Evolutionary conservation across 2,888 invertebrate species (phyloP), one percentile per base, ranked within the genome.

Genomic region (Euzetes globulus): DNA sequence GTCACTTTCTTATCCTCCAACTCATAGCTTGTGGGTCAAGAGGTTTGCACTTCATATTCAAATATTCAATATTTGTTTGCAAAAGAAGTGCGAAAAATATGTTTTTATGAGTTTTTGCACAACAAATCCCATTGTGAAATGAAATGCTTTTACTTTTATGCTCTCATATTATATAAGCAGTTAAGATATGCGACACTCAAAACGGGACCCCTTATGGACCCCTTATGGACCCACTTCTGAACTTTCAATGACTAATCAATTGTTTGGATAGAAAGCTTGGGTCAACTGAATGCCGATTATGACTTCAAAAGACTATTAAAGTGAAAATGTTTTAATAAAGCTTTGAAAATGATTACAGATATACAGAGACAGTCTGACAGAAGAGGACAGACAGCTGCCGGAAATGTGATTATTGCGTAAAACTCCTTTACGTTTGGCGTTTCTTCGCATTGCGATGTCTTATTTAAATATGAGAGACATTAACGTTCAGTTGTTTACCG

Each of bases 151-250:
- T 68, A 68, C 68, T 68, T 68, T 68, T 45, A 33, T 33, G 7
- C 63, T 22, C 63, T 68, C 41, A 68, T 68, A 41, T 68, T 68
- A 68, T 68, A 68, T 68, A 68, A 68, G 68, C 68, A 22, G 37
- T 68, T 41, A 68, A 68, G 68, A 68, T 68, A 68, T 68, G 68
- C 41, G 68, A 68, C 68, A 68, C 68, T 68, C 13, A 68, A 22
- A 19, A 27, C 15, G 29, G 63, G 63, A 63, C 60, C 60, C 27
- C 60, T 52, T 22, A 50, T 50, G 50, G 58, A 60, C 58, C 29
- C 58, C 29, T 60, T 37, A 68, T n/a, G 68, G 68, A 63, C 37
- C 58, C 29, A 27, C 29, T 60, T 37, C 41, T n/a, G 68, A 45
- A 63, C 37, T 33, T 29, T 22, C 9, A 41, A 22, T n/a, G 19